Base-by-base conservation (phyloP, 2,888 invertebrate species). In the Rhingia campestris region DNA sequence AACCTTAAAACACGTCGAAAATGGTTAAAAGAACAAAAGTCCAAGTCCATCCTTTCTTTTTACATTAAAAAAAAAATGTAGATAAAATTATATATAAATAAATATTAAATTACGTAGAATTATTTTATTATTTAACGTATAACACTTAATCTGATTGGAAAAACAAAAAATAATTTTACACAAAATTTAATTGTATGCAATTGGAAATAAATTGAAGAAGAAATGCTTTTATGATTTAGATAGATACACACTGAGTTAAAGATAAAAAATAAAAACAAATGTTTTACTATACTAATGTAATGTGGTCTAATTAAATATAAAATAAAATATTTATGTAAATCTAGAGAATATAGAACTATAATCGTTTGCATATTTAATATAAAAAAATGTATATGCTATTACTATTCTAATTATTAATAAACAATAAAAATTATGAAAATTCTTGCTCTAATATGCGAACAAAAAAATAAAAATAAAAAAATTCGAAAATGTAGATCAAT, bases 371-470 rank as follows among this genome's bases (percentile, higher is more conserved):
- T 82, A 82, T 79, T 79, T 63, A 79, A 82, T 54, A 79, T 82
- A 45, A 73, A 67, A 77, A 80, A 47, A 43, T 66, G 30, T 69
- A 54, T 73, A 75, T 81, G 72, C 82, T 82, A 69, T 79, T 74
- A 77, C 82, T 82, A 82, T 79, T 79, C 82, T 84, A 80, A 82
- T 76, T 73, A 72, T 73, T 69, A 79, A 81, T 72, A 87, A 49
- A 49, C 3, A 9, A 49, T 7, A 47, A 47, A 7, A 47, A 47
- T 7, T 53, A 64, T 58, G 58, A 30, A 73, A 82, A 73, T 58
- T 82, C 63, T 58, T 45, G 82, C 86, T 86, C 86, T 54, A 86
- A 81, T 85, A 85, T 81, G 86, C 87, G 86, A 70, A 84, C 37
- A 22, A 66, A 72, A 77, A 73, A 77, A 59, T 35, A 66, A 51